Conservation (phyloP, 2,797 vertebrate species). For the Dermochelys coriacea region DNA sequence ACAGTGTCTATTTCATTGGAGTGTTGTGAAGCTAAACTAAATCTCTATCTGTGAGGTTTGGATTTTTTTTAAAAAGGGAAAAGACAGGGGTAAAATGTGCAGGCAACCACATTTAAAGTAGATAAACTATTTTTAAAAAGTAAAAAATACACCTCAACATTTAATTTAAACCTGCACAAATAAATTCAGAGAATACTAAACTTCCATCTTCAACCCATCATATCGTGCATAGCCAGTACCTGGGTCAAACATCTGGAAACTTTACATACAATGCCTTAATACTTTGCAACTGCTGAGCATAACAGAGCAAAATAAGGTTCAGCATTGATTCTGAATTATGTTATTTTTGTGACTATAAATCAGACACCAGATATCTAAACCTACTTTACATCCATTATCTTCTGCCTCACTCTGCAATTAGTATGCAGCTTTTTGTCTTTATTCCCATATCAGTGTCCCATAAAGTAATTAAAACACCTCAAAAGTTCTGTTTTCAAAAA, state of each 20-base stretch:
- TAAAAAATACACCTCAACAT: background rate
- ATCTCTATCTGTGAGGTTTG: background rate
- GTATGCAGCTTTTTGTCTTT: background rate
- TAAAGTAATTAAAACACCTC: constrained; percentile 55
- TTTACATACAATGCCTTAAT: background rate
- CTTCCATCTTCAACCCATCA: background rate
- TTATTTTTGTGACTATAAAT: constrained; percentile 48
- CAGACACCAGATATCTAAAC: constrained; percentile 59
- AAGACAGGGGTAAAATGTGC: fast-evolving
- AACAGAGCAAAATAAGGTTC: constrained; percentile 51
- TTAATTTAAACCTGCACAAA: constrained; percentile 15
- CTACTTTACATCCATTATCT: constrained; percentile 47
- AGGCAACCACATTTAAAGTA: background rate
- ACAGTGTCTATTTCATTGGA: background rate
- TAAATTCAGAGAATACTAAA: background rate
- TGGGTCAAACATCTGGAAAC: constrained; percentile 42
- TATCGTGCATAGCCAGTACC: background rate
- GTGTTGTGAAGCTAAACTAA: constrained; percentile 6
- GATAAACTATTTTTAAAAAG: background rate
- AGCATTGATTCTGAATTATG: constrained; percentile 31
- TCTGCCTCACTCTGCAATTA: constrained; percentile 50
- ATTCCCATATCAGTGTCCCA: constrained; percentile 22
- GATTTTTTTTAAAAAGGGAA: background rate
- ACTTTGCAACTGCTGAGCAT: constrained; percentile 56
- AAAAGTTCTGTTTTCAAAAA: constrained; percentile 5